These are phyloP conservation scores for Cheilosia impressa DNA, from an alignment of 2,888 invertebrate genomes.

Conservation along the genomic window DNA sequence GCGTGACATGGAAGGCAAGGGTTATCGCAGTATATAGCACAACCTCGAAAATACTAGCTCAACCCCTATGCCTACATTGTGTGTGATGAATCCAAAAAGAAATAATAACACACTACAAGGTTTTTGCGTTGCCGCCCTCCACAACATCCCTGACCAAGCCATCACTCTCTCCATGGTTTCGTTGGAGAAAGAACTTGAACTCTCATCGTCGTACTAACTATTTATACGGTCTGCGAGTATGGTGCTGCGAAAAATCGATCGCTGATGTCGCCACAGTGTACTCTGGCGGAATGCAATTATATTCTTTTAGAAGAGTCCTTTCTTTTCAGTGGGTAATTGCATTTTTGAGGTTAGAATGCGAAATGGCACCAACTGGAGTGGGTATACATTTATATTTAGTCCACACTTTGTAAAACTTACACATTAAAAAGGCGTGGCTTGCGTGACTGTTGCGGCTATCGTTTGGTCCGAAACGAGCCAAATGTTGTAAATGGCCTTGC, in stretches of 20 bases:
- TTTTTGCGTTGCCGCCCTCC: neutral
- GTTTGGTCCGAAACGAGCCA: no score
- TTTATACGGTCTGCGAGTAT: neutral
- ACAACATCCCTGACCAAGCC: neutral
- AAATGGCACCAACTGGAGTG: constrained; percentile 4
- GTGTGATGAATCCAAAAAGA: constrained; percentile 12
- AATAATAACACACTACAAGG: constrained; percentile 30
- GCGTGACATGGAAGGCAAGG: neutral
- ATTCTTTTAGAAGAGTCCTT: neutral
- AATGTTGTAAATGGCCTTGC: no score
- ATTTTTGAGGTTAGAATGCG: constrained; percentile 48
- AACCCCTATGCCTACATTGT: neutral
- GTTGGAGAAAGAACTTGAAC: constrained; percentile 38
- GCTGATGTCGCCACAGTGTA: constrained; percentile 6
- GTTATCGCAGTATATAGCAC: neutral
- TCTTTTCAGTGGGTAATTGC: constrained; percentile 33
- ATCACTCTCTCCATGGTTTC: neutral
- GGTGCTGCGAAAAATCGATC: constrained; percentile 11
- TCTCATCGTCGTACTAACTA: neutral
- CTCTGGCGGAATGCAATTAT: constrained; percentile 19
- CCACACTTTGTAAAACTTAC: neutral
- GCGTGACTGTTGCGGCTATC: neutral
- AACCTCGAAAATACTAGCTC: constrained; percentile 6
- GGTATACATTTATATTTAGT: constrained; percentile 20
- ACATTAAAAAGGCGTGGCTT: neutral